These are phyloP conservation scores for Cetoscarus ocellatus DNA, from an alignment of 2,797 vertebrate genomes.

Conservation along the genomic window DNA sequence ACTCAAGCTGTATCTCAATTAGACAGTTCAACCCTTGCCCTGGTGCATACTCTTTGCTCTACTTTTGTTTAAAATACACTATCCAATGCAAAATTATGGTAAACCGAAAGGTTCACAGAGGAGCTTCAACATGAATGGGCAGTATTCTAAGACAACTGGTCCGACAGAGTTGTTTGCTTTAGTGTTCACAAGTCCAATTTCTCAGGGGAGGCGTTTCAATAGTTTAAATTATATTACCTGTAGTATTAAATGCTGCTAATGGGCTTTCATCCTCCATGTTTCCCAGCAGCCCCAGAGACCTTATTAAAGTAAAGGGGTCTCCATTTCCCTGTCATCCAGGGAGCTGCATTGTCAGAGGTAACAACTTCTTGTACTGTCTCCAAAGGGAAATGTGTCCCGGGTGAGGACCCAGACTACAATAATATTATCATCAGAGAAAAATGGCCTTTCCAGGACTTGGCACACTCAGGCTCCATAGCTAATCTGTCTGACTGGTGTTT, in stretches of 20 bases:
- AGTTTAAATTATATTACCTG: not conserved
- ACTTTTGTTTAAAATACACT: too few species aligned
- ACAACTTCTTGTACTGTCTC: constrained; percentile 9
- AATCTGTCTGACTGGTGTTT: not conserved
- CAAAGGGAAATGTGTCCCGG: constrained; percentile 26
- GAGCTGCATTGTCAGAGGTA: constrained; percentile 23
- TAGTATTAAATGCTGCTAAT: constrained; percentile 16
- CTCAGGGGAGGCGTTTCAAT: not conserved
- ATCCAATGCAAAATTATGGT: too few species aligned
- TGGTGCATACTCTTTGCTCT: too few species aligned
- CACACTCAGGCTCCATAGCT: not conserved
- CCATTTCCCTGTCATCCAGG: constrained; percentile 4
- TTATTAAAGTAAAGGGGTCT: constrained; percentile 11
- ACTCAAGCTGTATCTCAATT: too few species aligned
- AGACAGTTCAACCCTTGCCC: too few species aligned
- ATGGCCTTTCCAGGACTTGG: not conserved
- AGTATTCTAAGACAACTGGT: not conserved
- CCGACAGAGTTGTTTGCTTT: not conserved
- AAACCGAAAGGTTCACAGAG: too few species aligned
- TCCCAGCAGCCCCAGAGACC: not conserved
- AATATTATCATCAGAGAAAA: not conserved
- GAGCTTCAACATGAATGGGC: not conserved
- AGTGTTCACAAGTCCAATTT: not conserved
- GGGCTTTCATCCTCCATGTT: constrained; percentile 15
- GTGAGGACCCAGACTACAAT: not conserved